These are phyloP conservation scores for Pomacea canaliculata DNA, from an alignment of 2,888 invertebrate species.

Conservation along the genomic window DNA sequence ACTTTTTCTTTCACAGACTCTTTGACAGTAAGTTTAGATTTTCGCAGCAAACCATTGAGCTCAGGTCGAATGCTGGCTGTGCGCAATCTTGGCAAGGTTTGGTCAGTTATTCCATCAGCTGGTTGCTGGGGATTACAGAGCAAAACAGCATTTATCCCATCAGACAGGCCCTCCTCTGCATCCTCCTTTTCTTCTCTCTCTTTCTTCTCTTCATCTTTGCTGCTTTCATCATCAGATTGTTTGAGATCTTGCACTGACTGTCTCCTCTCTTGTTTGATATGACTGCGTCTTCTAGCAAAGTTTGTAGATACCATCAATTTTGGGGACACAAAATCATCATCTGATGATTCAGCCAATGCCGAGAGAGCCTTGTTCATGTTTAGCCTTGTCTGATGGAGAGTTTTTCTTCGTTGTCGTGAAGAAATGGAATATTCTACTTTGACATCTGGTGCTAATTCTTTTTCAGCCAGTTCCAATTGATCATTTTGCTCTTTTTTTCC, in stretches of 20 bases:
- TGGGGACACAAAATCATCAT: conserved; percentile 30
- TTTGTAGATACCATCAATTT: conserved; percentile 8
- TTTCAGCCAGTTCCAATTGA: too few species aligned
- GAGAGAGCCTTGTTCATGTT: conserved; percentile 17
- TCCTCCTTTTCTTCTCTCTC: conserved; percentile 17
- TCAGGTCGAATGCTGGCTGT: conserved; percentile 24
- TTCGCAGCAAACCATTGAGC: conserved; percentile 30
- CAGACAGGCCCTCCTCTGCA: conserved; percentile 2
- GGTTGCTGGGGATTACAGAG: background rate
- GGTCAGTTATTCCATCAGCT: conserved; percentile 3
- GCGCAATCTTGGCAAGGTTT: conserved; percentile 7
- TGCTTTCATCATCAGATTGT: conserved; percentile 1
- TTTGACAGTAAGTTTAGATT: conserved; percentile 35
- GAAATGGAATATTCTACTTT: background rate
- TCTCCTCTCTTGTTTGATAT: conserved; percentile 1
- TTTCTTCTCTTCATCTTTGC: conserved; percentile 16
- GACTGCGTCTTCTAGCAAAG: background rate
- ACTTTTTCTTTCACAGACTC: conserved; percentile 35
- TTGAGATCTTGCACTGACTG: conserved; percentile 4
- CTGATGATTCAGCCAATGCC: conserved; percentile 20
- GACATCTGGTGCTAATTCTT: background rate
- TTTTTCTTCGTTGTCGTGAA: conserved; percentile 8
- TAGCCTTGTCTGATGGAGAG: conserved; percentile 9
- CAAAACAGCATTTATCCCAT: background rate
- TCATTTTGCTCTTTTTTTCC: background rate